Base-by-base conservation (phyloP, 2,888 invertebrate genomes). In the Campaea margaritaria region DNA sequence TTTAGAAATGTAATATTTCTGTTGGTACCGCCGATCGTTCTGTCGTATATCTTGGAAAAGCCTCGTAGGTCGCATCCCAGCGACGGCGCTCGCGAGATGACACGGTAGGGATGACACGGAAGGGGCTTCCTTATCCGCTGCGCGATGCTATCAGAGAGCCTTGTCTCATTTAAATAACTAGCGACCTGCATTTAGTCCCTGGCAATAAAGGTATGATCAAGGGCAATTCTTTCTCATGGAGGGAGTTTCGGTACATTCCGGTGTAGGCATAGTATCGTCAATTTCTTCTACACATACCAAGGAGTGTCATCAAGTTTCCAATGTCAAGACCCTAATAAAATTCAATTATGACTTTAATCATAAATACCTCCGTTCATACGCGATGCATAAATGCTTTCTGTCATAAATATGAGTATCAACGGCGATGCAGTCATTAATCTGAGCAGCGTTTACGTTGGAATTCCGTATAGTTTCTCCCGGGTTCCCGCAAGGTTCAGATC, bases 401-500 rank as follows among this genome's bases (percentile, higher is more conserved):
- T 52, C 47, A 44, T 43, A 53, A 66, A 59, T 62, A 45, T 53
- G 53, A 61, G 75, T 79, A 83, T 81, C 78, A 77, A 78, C 74
- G 74, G 76, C 79, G 81, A 83, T 84, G 82, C 78, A 74, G 78
- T 82, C 85, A 89, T 89, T 89, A 89, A 91, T 89, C 86, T 82
- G 83, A 84, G 81, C 79, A 86, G 84, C 89, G 86, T 90, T 91
- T 89, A 89, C 85, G 83, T 85, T 80, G 90, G 89, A 90, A 91
- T 91, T 89, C 87, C 85, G 81, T 83, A 87, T 87, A 89, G 88
- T 88, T 83, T 88, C 85, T 85, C 87, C 85, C 83, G 86, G 82
- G 88, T 87, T 89, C 89, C 87, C 86, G 89, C 79, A 87, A 86
- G 86, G 91, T 90, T 91, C 87, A 91, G 83, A 87, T 92, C 91